Conservation (phyloP, 2,113 vertebrate genomes). For the Cervus canadensis region DNA sequence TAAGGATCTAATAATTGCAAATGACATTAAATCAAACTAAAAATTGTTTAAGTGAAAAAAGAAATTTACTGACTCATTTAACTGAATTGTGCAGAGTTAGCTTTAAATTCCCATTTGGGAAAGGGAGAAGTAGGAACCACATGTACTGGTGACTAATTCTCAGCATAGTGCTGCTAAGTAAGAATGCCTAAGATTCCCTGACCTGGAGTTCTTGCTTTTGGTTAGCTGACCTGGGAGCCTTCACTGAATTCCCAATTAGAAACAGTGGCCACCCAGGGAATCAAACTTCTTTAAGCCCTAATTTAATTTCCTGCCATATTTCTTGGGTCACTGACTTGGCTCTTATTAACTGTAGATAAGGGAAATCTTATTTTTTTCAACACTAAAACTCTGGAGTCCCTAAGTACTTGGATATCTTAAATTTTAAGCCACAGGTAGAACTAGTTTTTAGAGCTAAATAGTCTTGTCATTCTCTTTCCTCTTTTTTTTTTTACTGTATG, state of each 20-base stretch:
- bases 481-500: background rate
- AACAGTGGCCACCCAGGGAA: background rate
- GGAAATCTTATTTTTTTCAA: background rate
- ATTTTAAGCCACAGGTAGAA: background rate
- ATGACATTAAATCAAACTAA: background rate
- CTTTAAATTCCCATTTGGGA: background rate
- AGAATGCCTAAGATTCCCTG: background rate
- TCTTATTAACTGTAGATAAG: background rate
- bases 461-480: background rate
- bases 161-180: too few relatives aligned
- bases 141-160: background rate
- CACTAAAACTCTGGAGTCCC: background rate
- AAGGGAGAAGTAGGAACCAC: background rate
- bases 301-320: background rate
- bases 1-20: background rate
- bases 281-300: background rate
- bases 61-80: background rate
- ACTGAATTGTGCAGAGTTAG: background rate
- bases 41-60: background rate
- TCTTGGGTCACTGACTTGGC: background rate
- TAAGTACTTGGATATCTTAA: background rate
- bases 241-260: background rate
- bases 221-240: background rate
- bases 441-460: background rate
- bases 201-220: background rate